phyloP scores from a whole-genome alignment of 2,113 vertebrate genomes.

The Semicossyphus pulcher region DNA sequence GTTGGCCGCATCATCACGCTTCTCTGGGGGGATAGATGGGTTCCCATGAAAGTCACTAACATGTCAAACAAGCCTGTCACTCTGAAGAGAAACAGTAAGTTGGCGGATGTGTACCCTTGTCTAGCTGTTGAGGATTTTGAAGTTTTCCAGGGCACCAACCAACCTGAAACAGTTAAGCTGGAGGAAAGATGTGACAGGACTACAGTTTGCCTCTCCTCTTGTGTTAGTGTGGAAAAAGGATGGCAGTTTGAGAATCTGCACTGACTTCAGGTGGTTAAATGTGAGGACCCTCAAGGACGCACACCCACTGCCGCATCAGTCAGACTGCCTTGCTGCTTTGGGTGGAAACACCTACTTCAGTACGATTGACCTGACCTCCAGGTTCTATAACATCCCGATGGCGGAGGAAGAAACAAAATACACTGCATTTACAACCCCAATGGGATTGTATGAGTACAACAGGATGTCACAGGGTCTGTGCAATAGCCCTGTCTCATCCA shows the following conservation, averaged over 20 bases:
- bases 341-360: conserved; percentile 12
- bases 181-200: conserved; percentile 37
- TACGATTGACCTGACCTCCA: background rate
- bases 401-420: background rate
- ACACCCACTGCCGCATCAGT: conserved; percentile 4
- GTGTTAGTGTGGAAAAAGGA: conserved; percentile 45
- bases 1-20: conserved; percentile 1
- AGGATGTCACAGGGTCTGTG: conserved; percentile 7
- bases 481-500: conserved; percentile 1
- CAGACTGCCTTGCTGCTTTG: background rate
- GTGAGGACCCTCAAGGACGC: background rate
- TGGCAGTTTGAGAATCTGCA: background rate
- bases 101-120: conserved; percentile 53
- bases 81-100: conserved; percentile 35
- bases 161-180: no score
- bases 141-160: conserved; percentile 39
- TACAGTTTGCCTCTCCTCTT: background rate
- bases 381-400: no score
- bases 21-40: conserved; percentile 47
- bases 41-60: conserved; percentile 45
- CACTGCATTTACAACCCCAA: background rate
- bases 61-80: conserved; percentile 23
- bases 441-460: background rate
- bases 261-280: conserved; percentile 23
- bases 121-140: conserved; percentile 16